phyloP scores from a whole-genome alignment of 2,888 invertebrate genomes.

The Caradrina clavipalpis region DNA sequence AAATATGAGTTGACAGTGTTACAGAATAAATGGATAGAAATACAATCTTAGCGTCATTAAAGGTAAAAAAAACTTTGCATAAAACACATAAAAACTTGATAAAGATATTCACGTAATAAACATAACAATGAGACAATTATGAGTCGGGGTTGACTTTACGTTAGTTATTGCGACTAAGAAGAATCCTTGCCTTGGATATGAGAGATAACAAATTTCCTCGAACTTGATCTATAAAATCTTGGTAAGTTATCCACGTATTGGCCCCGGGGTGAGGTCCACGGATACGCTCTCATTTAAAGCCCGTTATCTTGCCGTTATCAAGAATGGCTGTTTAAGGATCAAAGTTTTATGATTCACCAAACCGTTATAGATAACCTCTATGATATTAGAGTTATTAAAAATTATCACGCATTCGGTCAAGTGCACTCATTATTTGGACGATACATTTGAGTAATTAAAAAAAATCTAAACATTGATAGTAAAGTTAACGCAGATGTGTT shows the following conservation, averaged over 20 bases:
- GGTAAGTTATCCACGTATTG: conserved; percentile 38
- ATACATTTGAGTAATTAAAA: background rate
- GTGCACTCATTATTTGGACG: conserved; percentile 14
- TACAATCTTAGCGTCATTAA: background rate
- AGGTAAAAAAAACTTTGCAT: background rate
- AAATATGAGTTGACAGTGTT: background rate
- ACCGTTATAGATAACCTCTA: conserved; percentile 25
- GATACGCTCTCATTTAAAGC: conserved; percentile 32
- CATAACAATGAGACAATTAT: background rate
- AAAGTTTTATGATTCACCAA: conserved; percentile 38
- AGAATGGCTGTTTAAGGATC: conserved; percentile 19
- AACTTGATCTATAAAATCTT: conserved; percentile 43
- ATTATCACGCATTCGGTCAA: conserved; percentile 7
- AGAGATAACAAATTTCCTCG: conserved; percentile 11
- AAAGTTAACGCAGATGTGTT: background rate
- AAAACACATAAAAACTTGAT: background rate
- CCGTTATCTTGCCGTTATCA: conserved; percentile 42
- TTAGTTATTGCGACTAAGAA: background rate
- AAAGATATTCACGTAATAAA: background rate
- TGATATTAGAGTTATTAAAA: background rate
- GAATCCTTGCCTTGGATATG: conserved; percentile 1
- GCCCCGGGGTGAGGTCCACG: conserved; percentile 41
- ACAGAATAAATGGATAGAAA: background rate
- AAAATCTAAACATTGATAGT: background rate
- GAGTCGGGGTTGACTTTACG: background rate